phyloP scores from a whole-genome alignment of 1,140 invertebrate species.

The Psix sp. region DNA sequence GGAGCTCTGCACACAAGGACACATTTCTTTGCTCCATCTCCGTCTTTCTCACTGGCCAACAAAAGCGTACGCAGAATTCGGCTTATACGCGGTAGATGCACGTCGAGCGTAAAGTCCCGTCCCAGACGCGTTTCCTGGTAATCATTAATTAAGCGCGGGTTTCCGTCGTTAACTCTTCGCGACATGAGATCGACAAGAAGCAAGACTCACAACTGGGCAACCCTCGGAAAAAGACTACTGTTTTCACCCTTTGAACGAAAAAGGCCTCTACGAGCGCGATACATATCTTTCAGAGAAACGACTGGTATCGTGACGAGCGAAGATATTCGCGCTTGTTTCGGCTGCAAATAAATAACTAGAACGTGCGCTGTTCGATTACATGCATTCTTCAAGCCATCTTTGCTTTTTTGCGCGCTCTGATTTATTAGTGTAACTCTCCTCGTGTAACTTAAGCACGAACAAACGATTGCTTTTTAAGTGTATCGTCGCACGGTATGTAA shows the following conservation, averaged over 20 bases:
- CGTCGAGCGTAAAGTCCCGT: conserved; percentile 61
- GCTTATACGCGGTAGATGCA: conserved; percentile 54
- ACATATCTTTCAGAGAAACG: conserved; percentile 16
- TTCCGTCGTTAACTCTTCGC: conserved; percentile 65
- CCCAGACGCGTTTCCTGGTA: conserved; percentile 74
- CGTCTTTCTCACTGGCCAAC: conserved; percentile 37
- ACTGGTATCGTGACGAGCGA: conserved; percentile 12
- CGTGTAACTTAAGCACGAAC: no score
- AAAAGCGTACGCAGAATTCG: conserved; percentile 55
- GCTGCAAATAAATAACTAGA: conserved; percentile 8
- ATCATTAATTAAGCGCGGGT: conserved; percentile 75
- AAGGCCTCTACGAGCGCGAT: conserved; percentile 13
- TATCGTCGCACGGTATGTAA: conserved; percentile 42
- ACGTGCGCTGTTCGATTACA: background rate
- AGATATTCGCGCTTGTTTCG: conserved; percentile 21
- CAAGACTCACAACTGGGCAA: conserved; percentile 16
- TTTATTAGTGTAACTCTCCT: no score
- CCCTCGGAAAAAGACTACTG: conserved; percentile 15
- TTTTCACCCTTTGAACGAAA: conserved; percentile 28
- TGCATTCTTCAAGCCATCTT: background rate
- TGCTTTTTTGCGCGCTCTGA: no score
- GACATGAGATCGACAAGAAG: conserved; percentile 58
- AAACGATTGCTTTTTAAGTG: conserved; percentile 4
- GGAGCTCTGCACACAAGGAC: conserved; percentile 35
- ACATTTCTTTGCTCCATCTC: conserved; percentile 21